phyloP scores from a whole-genome alignment of 2,797 vertebrate genomes.

The Threskiornis aethiopicus region DNA sequence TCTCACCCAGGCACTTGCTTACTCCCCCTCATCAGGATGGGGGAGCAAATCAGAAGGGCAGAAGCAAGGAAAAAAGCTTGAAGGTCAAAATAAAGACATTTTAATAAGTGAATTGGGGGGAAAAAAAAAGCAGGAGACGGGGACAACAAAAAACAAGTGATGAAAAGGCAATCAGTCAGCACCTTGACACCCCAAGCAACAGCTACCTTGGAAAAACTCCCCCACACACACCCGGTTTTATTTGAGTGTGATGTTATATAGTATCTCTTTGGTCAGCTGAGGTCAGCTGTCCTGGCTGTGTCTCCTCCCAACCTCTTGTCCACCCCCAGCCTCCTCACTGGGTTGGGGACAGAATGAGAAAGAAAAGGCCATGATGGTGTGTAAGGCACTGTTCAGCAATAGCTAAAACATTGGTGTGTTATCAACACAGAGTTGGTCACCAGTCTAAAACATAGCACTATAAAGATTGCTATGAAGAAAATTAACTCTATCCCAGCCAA shows the following conservation, averaged over 20 bases:
- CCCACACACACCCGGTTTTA: accelerated
- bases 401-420: not conserved
- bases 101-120: not conserved
- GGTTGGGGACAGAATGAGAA: not conserved
- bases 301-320: not conserved
- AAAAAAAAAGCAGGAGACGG: too few relatives aligned
- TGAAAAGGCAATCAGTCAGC: not conserved
- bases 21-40: not conserved
- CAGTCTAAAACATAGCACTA: not conserved
- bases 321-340: not conserved
- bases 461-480: not conserved
- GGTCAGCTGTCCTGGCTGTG: not conserved
- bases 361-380: not conserved
- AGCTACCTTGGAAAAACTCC: not conserved
- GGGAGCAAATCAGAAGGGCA: not conserved
- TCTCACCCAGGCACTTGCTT: not conserved
- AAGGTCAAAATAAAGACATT: not conserved
- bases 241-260: not conserved
- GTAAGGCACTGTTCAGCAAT: not conserved
- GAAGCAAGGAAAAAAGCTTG: not conserved
- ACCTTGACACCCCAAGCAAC: not conserved
- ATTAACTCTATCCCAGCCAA: not conserved
- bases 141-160: not conserved
- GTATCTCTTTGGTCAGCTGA: not conserved
- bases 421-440: not conserved